Percentiles rank a stretch among this genome's conserved stretches.
Conservation (phyloP, 2,888 invertebrate genomes). For the Protophormia terraenovae region DNA sequence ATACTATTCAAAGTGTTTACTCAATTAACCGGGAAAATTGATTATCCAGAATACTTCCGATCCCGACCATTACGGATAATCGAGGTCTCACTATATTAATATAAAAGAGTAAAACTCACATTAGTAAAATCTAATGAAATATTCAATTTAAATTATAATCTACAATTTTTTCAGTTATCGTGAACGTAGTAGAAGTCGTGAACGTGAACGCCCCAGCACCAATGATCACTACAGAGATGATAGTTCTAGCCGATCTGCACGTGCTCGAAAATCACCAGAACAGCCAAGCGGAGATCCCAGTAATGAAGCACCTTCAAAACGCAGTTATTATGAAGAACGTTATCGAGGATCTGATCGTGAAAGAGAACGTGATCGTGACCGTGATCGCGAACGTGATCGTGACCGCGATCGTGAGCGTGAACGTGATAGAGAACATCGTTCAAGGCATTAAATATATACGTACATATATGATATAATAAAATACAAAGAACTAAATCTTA, state of each 20-base stretch:
- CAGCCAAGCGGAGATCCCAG: slow-evolving; percentile 81
- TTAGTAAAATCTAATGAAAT: neutral
- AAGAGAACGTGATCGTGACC: slow-evolving; percentile 85
- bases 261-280: slow-evolving; percentile 83
- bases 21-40: too few species aligned
- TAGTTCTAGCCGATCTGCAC: slow-evolving; percentile 81
- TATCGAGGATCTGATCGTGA: slow-evolving; percentile 88
- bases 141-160: slow-evolving; percentile 6
- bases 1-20: too few species aligned
- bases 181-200: slow-evolving; percentile 90
- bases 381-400: slow-evolving; percentile 85
- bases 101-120: too few species aligned
- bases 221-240: slow-evolving; percentile 80
- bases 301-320: slow-evolving; percentile 80
- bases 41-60: too few species aligned
- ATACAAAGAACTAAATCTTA: slow-evolving; percentile 57
- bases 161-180: slow-evolving; percentile 57
- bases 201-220: slow-evolving; percentile 81
- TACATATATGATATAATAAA: slow-evolving; percentile 59
- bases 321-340: slow-evolving; percentile 91
- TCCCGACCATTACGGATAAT: too few species aligned
- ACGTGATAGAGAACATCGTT: slow-evolving; percentile 87
- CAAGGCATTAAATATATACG: slow-evolving; percentile 84
- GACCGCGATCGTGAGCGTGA: slow-evolving; percentile 86
- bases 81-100: too few species aligned